A percentile compares a stretch with the other conserved stretches of the same genome.
Evolutionary conservation across 2,797 vertebrate genomes (phyloP).

Genomic region (Gymnoscopelus braueri): DNA sequence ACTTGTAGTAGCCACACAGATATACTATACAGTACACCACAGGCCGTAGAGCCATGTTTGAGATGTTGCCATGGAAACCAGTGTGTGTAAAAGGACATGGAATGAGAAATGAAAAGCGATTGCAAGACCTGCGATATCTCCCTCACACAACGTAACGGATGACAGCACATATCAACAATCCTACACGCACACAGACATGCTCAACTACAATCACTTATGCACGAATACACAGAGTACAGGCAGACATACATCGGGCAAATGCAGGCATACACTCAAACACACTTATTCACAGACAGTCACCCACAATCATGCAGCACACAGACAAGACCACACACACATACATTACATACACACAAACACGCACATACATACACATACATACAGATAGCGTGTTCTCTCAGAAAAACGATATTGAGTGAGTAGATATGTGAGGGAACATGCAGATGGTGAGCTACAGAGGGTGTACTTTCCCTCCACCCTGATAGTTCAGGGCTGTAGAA

Average conservation of each 20-base stretch:
- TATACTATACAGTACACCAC: slow-evolving; percentile 16
- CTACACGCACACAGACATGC: slow-evolving; percentile 5
- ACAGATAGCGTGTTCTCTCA: too few species aligned
- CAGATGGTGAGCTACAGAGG: too few species aligned
- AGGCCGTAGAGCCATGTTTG: slow-evolving; percentile 50
- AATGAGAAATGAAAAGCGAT: slow-evolving; percentile 43
- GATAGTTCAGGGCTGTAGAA: too few species aligned
- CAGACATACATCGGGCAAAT: slow-evolving; percentile 6
- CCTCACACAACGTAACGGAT: slow-evolving; percentile 57
- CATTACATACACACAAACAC: slow-evolving; percentile 1
- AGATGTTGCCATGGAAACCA: slow-evolving; percentile 62
- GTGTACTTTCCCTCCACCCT: too few species aligned
- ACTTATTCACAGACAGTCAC: not conserved
- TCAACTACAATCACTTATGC: not conserved
- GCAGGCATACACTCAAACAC: not conserved
- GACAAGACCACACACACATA: slow-evolving; percentile 2
- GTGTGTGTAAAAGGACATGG: slow-evolving; percentile 39
- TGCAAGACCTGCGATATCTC: slow-evolving; percentile 67
- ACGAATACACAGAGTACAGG: too few species aligned
- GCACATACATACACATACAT: not conserved
- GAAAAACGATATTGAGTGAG: too few species aligned
- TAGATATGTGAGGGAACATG: too few species aligned
- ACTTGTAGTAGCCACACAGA: slow-evolving; percentile 9
- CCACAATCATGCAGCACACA: not conserved
- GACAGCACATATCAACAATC: slow-evolving; percentile 30